Conservation (phyloP, 2,888 invertebrate genomes). For the Leptopterna dolabrata region DNA sequence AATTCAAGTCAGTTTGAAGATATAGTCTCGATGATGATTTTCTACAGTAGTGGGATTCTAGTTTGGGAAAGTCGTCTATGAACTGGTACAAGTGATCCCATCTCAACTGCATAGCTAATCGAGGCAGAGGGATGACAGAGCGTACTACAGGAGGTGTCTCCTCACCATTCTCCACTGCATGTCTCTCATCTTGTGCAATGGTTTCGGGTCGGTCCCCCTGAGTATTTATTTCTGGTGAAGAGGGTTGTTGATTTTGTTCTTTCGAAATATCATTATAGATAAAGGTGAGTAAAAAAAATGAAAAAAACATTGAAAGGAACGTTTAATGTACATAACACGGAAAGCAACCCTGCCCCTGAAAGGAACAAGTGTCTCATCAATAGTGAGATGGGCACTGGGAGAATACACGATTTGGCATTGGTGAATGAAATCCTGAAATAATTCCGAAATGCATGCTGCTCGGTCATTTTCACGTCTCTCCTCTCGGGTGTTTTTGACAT, state of each 20-base stretch:
- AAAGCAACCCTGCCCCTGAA: too few relatives aligned
- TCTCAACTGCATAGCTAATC: slow-evolving; percentile 26
- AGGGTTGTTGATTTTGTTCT: neutral
- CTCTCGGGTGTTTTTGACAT: too few relatives aligned
- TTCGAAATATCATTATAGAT: neutral
- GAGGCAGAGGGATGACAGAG: neutral
- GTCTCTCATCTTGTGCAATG: neutral
- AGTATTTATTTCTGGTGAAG: neutral
- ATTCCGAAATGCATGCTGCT: too few relatives aligned
- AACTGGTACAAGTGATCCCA: neutral
- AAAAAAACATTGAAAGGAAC: too few relatives aligned
- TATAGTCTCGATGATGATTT: slow-evolving; percentile 9
- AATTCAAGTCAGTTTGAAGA: neutral
- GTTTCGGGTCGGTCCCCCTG: neutral
- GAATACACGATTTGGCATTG: too few relatives aligned
- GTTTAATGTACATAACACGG: too few relatives aligned
- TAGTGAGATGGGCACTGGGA: too few relatives aligned
- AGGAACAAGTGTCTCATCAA: too few relatives aligned
- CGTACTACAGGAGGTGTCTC: neutral
- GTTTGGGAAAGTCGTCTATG: neutral
- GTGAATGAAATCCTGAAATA: too few relatives aligned
- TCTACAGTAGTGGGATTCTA: slow-evolving; percentile 28
- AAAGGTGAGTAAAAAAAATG: too few relatives aligned
- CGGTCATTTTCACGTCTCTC: too few relatives aligned
- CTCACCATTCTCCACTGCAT: too few relatives aligned